A percentile compares a stretch with the other conserved stretches of the same genome.
Conservation (phyloP, 2,888 invertebrate genomes). For the Leptopilina syphax region DNA sequence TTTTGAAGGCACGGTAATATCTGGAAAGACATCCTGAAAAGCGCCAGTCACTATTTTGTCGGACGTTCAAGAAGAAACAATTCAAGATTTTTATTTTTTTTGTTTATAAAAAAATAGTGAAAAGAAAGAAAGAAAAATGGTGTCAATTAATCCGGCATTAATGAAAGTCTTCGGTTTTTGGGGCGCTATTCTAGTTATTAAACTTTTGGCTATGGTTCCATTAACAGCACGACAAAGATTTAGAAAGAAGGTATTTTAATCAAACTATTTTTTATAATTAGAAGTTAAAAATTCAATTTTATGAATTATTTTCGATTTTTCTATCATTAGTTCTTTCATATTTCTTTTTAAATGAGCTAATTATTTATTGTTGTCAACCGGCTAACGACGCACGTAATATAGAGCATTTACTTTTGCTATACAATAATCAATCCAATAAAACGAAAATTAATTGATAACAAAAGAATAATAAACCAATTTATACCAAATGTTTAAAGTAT, state of each 20-base stretch:
- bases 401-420: too few species aligned
- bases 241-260: slow-evolving; percentile 54
- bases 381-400: too few species aligned
- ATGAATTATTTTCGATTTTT: not conserved
- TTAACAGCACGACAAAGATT: slow-evolving; percentile 57
- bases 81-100: not conserved
- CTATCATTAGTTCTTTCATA: too few species aligned
- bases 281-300: not conserved
- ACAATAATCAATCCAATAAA: too few species aligned
- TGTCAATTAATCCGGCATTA: slow-evolving; percentile 7
- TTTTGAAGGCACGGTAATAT: not conserved
- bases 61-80: not conserved
- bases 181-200: slow-evolving; percentile 55
- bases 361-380: too few species aligned
- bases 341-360: too few species aligned
- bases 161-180: slow-evolving; percentile 58
- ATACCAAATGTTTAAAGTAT: too few species aligned
- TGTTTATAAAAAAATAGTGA: not conserved
- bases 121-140: not conserved
- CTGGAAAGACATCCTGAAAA: not conserved
- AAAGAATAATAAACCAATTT: too few species aligned
- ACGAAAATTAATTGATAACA: too few species aligned
- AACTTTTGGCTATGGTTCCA: slow-evolving; percentile 55
- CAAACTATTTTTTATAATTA: not conserved
- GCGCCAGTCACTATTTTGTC: not conserved